Base-by-base conservation (phyloP, 64 coral and sea anemone genomes). In the Actinia equina region DNA sequence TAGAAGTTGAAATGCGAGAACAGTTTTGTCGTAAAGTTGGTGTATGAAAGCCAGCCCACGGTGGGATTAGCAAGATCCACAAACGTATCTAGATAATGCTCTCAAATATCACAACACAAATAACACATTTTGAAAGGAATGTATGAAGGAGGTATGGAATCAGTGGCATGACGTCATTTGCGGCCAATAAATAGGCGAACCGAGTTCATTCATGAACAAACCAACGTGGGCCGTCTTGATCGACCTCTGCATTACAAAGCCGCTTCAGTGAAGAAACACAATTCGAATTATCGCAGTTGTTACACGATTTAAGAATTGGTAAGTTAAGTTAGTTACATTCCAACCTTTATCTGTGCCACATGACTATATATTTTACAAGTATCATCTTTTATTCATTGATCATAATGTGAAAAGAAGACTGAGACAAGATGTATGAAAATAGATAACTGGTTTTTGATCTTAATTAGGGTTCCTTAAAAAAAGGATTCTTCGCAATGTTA, bases 121-220 rank as follows among this genome's bases (percentile, higher is more conserved):
- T 74, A 74, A 42, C 69, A 41, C 26, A 23, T 25, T 74, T 74
- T 14, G 26, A 74, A 41, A 74, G 69, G 69, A 74, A 74, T 74
- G 69, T 74, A 74, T 12, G 10, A 74, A 37, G 26, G 69, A 74
- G 69, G 69, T 30, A 30, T 30, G 69, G 69, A 41, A 74, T 74
- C 27, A 74, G 0, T 74, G 69, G 69, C 13, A 74, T 74, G 69
- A 74, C 69, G 69, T 74, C 69, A 74, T 74, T 74, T 74, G 69
- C 20, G 69, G 69, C 69, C 23, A 74, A 74, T 74, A 74, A 74
- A 74, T 74, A 74, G 3, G 42, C 26, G 41, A 74, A 25, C 25
- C 69, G 69, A 25, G 69, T 74, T 74, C 69, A 74, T 37, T 41
- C 55, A 57, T 11, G 55, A 41, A 74, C 23, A 15, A 74, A n/a